Percentiles rank a stretch among this genome's conserved stretches.
Conservation (phyloP, 2,797 vertebrate species). For the Lagorchestes hirsutus region DNA sequence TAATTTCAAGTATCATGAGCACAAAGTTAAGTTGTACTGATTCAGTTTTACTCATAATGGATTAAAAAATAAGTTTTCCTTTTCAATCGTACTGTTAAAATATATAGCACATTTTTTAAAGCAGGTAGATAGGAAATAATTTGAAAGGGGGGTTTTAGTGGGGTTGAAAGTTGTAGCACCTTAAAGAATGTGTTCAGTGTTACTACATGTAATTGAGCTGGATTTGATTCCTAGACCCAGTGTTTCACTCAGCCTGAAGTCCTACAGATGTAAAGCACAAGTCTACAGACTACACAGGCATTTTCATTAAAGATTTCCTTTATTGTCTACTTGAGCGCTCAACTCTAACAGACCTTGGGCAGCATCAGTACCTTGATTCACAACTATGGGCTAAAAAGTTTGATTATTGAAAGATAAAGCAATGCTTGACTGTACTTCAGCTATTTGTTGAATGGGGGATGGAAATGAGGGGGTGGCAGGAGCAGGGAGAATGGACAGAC, state of each 20-base stretch:
- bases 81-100: neutral
- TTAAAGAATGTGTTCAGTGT: constrained; percentile 3
- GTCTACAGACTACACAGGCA: neutral
- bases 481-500: neutral
- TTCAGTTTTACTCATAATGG: neutral
- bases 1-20: neutral
- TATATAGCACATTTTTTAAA: neutral
- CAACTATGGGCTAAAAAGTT: constrained; percentile 15
- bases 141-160: neutral
- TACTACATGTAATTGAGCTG: constrained; percentile 19
- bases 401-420: constrained; percentile 43
- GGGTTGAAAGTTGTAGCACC: constrained; percentile 1
- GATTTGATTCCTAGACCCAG: constrained; percentile 25
- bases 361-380: neutral
- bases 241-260: neutral
- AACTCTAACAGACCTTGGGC: neutral
- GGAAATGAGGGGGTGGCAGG: neutral
- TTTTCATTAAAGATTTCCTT: neutral
- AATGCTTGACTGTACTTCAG: constrained; percentile 9
- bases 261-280: neutral
- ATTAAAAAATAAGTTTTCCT: neutral
- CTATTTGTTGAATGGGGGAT: neutral
- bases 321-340: neutral
- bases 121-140: constrained; percentile 10
- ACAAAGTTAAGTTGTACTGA: neutral